A percentile compares a stretch with the other conserved stretches of the same genome.
These are phyloP conservation scores for Andrena haemorrhoa DNA, from an alignment of 2,888 invertebrate species.

Conservation along the genomic window DNA sequence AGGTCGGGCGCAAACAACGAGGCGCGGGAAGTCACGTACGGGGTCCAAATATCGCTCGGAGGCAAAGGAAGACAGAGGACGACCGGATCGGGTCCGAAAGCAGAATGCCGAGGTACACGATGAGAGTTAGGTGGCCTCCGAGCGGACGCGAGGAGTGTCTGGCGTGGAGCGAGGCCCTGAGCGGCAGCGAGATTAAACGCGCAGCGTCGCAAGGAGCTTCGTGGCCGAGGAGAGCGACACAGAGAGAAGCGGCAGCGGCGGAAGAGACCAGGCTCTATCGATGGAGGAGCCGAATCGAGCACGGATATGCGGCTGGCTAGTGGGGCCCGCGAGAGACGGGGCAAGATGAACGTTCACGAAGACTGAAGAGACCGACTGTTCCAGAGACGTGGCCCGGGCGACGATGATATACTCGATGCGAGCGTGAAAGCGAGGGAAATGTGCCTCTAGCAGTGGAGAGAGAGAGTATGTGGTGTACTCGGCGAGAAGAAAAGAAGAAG, in stretches of 20 bases:
- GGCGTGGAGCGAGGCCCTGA: not conserved
- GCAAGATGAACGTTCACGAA: constrained; percentile 34
- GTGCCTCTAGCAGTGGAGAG: constrained; percentile 2
- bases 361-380: constrained; percentile 20
- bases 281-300: constrained; percentile 23
- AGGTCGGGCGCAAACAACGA: not conserved
- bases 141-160: not conserved
- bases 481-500: constrained; percentile 39
- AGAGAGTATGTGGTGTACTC: constrained; percentile 33
- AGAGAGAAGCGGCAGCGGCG: not conserved
- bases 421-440: constrained; percentile 53
- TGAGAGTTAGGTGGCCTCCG: not conserved
- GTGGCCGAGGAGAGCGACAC: not conserved
- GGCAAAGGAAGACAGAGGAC: not conserved
- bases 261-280: constrained; percentile 8
- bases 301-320: not conserved
- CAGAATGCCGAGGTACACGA: not conserved
- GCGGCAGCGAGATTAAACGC: constrained; percentile 8
- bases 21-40: not conserved
- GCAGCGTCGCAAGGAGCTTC: constrained; percentile 11
- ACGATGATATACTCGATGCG: constrained; percentile 8
- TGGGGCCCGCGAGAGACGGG: constrained; percentile 5
- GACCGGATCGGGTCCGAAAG: not conserved
- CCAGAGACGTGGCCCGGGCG: not conserved
- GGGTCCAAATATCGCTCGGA: not conserved